A percentile compares a stretch with the other conserved stretches of the same genome.
Conservation (phyloP, 2,113 vertebrate genomes). For the Indicator indicator region DNA sequence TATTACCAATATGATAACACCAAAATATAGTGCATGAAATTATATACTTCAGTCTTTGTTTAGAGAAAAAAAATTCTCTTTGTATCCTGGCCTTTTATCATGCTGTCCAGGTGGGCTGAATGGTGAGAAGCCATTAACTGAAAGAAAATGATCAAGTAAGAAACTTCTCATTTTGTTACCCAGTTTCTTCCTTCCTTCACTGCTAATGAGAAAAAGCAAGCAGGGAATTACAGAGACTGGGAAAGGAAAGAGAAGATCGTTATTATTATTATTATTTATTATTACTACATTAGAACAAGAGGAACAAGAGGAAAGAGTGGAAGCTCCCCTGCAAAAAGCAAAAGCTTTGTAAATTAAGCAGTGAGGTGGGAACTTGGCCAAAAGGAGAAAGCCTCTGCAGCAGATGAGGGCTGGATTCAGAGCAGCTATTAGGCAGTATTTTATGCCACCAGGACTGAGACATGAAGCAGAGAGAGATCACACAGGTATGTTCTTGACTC, state of each 20-base stretch:
- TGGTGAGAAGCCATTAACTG: conserved; percentile 24
- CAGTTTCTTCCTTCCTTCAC: conserved; percentile 43
- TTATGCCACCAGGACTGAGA: background rate
- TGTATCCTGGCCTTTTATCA: background rate
- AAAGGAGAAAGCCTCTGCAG: background rate
- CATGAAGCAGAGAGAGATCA: background rate
- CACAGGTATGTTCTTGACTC: background rate
- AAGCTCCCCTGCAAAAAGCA: background rate
- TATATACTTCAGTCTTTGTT: background rate
- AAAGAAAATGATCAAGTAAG: conserved; percentile 54
- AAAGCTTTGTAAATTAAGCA: background rate
- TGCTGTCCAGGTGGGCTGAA: accelerated
- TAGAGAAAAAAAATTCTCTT: background rate
- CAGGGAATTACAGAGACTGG: conserved; percentile 2
- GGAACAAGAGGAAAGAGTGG: background rate
- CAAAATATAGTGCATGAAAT: background rate
- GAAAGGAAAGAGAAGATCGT: background rate
- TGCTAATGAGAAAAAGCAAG: conserved; percentile 49
- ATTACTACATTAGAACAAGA: background rate
- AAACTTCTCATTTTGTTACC: conserved; percentile 52
- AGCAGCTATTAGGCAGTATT: background rate
- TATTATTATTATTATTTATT: background rate
- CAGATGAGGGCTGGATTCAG: background rate
- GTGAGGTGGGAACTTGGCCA: background rate
- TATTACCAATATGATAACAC: conserved; percentile 5